Conservation (phyloP, 1,140 invertebrate species). For the Eriocheir sinensis region DNA sequence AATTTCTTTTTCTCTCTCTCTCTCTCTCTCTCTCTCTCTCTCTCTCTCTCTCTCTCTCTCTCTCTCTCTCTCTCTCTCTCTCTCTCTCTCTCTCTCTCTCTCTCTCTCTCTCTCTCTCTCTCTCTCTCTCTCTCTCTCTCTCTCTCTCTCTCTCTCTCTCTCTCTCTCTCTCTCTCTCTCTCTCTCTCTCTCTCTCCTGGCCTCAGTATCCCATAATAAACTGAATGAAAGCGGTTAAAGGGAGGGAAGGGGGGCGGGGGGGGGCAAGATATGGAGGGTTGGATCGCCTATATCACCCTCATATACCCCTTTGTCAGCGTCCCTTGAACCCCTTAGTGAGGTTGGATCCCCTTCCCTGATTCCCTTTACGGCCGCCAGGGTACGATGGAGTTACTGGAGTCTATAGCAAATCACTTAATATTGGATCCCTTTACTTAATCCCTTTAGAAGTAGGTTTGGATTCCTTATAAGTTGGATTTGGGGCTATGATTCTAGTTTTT, state of each 20-base stretch:
- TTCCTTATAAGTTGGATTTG: neutral
- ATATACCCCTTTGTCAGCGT: neutral
- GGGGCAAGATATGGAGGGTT: neutral
- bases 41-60: neutral
- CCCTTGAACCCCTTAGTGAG: neutral
- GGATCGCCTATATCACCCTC: neutral
- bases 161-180: slow-evolving; percentile 8
- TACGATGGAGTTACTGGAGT: neutral
- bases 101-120: neutral
- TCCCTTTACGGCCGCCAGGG: neutral
- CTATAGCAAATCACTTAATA: neutral
- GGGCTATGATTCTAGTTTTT: neutral
- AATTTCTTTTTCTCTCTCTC: neutral
- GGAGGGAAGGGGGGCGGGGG: neutral
- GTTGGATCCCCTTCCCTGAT: neutral
- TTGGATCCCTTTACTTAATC: neutral
- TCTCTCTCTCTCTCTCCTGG: slow-evolving; percentile 27
- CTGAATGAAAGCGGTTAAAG: neutral
- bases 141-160: neutral
- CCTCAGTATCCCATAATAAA: neutral
- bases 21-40: neutral
- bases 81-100: no score
- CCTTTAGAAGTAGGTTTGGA: neutral
- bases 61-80: neutral
- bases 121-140: no score